Evolutionary conservation across 2,888 invertebrate genomes (phyloP).

Genomic region (Teleiodes luculella): DNA sequence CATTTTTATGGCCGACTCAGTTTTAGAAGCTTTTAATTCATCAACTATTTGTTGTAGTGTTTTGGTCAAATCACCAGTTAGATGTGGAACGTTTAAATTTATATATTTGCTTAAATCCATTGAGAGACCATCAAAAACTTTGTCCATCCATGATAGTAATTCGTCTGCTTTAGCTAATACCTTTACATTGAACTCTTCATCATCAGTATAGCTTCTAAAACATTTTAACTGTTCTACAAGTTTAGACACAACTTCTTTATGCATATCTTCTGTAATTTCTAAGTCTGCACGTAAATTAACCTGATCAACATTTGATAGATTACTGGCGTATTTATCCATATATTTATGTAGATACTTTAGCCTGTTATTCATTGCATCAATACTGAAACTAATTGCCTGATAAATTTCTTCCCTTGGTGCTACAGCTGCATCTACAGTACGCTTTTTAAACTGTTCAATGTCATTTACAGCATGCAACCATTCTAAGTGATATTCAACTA

Average conservation of each 20-base stretch:
- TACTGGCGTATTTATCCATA: conserved; percentile 43
- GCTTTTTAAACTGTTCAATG: conserved; percentile 48
- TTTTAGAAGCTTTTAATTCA: conserved; percentile 40
- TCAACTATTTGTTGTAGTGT: conserved; percentile 59
- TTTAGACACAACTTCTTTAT: conserved; percentile 43
- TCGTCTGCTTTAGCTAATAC: conserved; percentile 43
- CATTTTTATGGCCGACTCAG: conserved; percentile 38
- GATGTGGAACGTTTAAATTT: conserved; percentile 39
- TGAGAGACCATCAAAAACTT: conserved; percentile 55
- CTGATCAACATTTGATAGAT: conserved; percentile 42
- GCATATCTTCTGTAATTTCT: conserved; percentile 70
- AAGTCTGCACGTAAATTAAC: conserved; percentile 49
- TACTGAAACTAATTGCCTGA: conserved; percentile 54
- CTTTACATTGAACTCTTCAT: conserved; percentile 47
- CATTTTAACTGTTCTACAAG: conserved; percentile 52
- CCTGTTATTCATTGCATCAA: conserved; percentile 51
- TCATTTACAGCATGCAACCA: conserved; percentile 61
- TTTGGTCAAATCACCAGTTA: conserved; percentile 51
- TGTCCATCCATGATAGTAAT: conserved; percentile 60
- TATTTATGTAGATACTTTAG: conserved; percentile 55
- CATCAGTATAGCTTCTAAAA: conserved; percentile 40
- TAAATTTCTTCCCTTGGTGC: conserved; percentile 46
- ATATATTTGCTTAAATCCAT: conserved; percentile 48
- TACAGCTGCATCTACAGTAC: conserved; percentile 24
- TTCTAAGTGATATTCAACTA: conserved; percentile 62